phyloP scores from a whole-genome alignment of 2,888 invertebrate species.

The Prosapia bicincta region DNA sequence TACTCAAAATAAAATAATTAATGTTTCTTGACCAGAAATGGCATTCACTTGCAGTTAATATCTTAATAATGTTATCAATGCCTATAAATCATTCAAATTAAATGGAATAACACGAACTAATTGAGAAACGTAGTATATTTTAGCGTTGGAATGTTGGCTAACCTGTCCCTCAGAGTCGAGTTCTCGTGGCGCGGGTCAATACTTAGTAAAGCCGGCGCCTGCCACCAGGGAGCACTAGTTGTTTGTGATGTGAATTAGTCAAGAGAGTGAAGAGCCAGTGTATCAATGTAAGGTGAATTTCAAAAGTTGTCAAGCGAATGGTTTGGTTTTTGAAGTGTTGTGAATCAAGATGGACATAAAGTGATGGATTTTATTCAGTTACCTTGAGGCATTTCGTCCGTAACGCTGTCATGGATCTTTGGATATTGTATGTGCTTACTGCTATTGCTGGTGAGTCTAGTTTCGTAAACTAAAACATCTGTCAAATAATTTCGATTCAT shows the following conservation, averaged over 20 bases:
- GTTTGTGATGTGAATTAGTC: background rate
- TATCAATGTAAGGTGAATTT: background rate
- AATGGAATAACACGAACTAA: background rate
- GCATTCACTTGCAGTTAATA: background rate
- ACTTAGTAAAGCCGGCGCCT: background rate
- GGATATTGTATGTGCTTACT: background rate
- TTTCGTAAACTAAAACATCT: background rate
- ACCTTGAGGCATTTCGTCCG: background rate
- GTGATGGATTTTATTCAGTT: background rate
- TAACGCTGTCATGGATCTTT: background rate
- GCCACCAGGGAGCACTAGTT: background rate
- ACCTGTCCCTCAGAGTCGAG: slow-evolving; percentile 2
- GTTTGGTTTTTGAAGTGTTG: background rate
- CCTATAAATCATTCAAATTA: background rate
- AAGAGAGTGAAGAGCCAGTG: background rate
- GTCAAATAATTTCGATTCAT: background rate
- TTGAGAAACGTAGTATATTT: background rate
- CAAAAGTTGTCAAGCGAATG: background rate
- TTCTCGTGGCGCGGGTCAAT: slow-evolving; percentile 2
- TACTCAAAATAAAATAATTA: background rate
- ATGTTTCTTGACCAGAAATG: background rate
- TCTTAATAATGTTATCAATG: background rate
- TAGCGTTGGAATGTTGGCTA: background rate
- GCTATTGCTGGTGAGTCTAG: background rate
- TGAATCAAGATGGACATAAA: background rate